A percentile compares a stretch with the other conserved stretches of the same genome.
Evolutionary conservation across 1,140 invertebrate species (phyloP).

Genomic region (Colletes gigas): DNA sequence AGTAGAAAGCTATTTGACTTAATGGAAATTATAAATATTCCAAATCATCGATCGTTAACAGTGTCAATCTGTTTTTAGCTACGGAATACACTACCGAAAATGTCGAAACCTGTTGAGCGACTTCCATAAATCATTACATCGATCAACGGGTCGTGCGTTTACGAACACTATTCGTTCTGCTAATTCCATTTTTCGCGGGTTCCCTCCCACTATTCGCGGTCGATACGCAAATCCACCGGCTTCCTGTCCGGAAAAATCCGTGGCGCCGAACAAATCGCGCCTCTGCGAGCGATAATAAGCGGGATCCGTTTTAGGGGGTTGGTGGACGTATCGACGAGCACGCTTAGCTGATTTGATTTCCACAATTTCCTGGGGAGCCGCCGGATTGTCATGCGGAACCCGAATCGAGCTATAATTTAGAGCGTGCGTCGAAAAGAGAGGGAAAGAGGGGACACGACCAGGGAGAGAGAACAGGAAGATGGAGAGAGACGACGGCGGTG

Average conservation of each 20-base stretch:
- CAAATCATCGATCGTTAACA: too few relatives aligned
- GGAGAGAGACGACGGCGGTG: slow-evolving; percentile 40
- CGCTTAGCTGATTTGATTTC: slow-evolving; percentile 60
- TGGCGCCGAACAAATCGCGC: slow-evolving; percentile 4
- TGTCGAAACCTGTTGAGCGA: too few relatives aligned
- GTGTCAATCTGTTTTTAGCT: too few relatives aligned
- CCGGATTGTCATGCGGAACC: slow-evolving; percentile 56
- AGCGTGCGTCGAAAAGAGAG: slow-evolving; percentile 12
- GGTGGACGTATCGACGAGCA: slow-evolving; percentile 35
- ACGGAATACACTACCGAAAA: too few relatives aligned
- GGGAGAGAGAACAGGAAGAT: neutral
- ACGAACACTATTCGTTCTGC: neutral
- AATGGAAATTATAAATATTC: too few relatives aligned
- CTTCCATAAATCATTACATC: too few relatives aligned
- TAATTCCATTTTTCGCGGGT: too few relatives aligned
- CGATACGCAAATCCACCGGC: too few relatives aligned
- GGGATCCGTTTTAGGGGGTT: neutral
- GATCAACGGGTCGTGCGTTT: too few relatives aligned
- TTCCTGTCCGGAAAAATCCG: neutral
- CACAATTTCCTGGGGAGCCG: slow-evolving; percentile 48
- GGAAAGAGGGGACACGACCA: neutral
- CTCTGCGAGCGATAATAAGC: slow-evolving; percentile 47
- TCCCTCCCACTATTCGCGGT: too few relatives aligned
- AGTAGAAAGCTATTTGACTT: too few relatives aligned
- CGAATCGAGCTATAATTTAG: slow-evolving; percentile 59